Percentiles rank a stretch among this genome's conserved stretches.
Conservation (phyloP, 2,113 vertebrate genomes). For the Amphiprion ocellaris region DNA sequence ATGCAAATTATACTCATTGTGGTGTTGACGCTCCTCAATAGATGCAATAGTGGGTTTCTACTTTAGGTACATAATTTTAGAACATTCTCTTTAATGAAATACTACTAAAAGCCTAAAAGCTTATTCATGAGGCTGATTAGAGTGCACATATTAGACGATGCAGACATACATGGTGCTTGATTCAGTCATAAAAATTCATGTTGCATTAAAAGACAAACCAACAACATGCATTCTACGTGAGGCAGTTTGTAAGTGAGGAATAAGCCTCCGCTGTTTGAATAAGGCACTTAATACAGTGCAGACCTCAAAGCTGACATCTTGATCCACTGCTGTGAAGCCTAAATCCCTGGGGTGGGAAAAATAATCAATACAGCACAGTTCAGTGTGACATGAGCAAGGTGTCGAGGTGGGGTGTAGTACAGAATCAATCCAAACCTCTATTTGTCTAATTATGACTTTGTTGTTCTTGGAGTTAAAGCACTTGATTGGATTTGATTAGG, state of each 20-base stretch:
- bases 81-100: background rate
- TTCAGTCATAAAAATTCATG: background rate
- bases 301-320: conserved; percentile 18
- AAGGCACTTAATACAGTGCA: conserved; percentile 15
- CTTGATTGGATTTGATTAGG: too few relatives aligned
- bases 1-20: background rate
- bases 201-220: background rate
- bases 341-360: conserved; percentile 10
- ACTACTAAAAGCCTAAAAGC: background rate
- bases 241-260: conserved; percentile 3
- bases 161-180: background rate
- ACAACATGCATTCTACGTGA: background rate
- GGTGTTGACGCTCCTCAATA: background rate
- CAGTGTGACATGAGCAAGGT: conserved; percentile 4
- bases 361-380: conserved; percentile 36
- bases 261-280: background rate
- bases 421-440: background rate
- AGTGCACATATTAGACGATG: background rate
- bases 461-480: background rate
- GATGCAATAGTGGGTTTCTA: background rate
- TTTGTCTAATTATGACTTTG: background rate
- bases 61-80: background rate
- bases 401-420: background rate
- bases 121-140: background rate
- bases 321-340: conserved; percentile 41